Evolutionary conservation across 2,113 vertebrate genomes (phyloP), one percentile per base, ranked within the genome.

Genomic region (Gila orcuttii): DNA sequence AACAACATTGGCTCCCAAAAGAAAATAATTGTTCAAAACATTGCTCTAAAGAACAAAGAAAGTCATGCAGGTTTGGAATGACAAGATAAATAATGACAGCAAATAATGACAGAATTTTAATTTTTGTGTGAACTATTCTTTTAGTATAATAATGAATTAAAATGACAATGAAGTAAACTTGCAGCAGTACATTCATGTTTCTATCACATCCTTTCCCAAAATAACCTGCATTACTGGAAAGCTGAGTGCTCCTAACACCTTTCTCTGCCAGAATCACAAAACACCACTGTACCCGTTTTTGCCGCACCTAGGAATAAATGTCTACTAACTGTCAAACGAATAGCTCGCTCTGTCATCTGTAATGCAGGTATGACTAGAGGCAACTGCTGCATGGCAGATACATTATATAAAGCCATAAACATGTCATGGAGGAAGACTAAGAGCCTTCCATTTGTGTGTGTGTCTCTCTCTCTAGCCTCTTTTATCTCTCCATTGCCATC

Each of bases 391-490:
- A 85, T 89, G 21, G 3, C 87, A 25, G 84, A 47, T 55, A 82
- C 87, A 89, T 92, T 90, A 91, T 90, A 86, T 87, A 73, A 74
- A 78, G 86, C 87, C 85, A 82, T 93, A 93, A 91, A 93, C 91
- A 86, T 86, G 91, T 89, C 90, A 87, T 81, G 82, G 69, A 55
- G 82, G 84, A 90, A 91, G 90, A 92, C 64, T 88, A 88, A 91
- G 83, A 82, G 6, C 84, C 71, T 80, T 60, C 84, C 80, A 39
- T 86, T 88, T 77, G 9, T 85, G 13, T 50, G 12, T 74, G 3
- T 76, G 2, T 47, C 3, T 62, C 5, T 76, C 39, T 13, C 33
- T 75, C 10, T 21, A 25, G 9, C 77, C 23, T 64, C 1, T 59
- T 12, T 45, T 52, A 88, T 89, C 88, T 90, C 86, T 9, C n/a